A percentile compares a stretch with the other conserved stretches of the same genome.
phyloP scores from a whole-genome alignment of 2,888 invertebrate genomes.

The Eristalis pertinax region DNA sequence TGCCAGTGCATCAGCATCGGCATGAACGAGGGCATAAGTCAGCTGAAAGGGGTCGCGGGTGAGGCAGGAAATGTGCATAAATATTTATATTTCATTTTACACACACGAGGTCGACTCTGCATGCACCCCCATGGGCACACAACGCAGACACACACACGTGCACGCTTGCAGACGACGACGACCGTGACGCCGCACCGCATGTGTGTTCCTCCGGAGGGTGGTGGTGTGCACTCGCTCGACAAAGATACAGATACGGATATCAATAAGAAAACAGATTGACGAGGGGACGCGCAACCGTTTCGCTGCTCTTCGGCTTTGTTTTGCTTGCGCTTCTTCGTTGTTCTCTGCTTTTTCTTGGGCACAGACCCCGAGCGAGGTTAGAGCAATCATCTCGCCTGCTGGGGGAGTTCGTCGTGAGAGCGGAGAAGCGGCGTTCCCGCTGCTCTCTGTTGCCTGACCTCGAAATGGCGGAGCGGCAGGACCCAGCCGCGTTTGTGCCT shows the following conservation, averaged over 20 bases:
- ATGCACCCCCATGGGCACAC: slow-evolving; percentile 1
- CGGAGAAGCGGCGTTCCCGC: neutral
- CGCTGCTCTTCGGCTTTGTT: slow-evolving; percentile 2
- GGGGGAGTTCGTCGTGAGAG: neutral
- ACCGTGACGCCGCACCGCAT: neutral
- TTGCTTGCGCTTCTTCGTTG: too few species aligned
- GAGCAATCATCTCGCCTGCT: slow-evolving; percentile 34
- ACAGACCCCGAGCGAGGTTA: slow-evolving; percentile 33
- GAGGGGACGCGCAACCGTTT: slow-evolving; percentile 6
- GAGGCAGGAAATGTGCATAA: slow-evolving; percentile 49
- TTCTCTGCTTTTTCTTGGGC: slow-evolving; percentile 4
- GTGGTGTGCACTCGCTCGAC: slow-evolving; percentile 1
- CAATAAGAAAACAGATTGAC: slow-evolving; percentile 62
- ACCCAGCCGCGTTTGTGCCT: slow-evolving; percentile 4
- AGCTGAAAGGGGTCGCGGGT: neutral
- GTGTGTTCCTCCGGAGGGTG: slow-evolving; percentile 4
- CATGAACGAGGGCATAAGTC: slow-evolving; percentile 19
- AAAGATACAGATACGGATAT: slow-evolving; percentile 45
- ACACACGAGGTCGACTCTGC: slow-evolving; percentile 38
- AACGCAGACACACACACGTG: slow-evolving; percentile 1
- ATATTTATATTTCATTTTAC: slow-evolving; percentile 68
- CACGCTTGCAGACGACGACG: too few species aligned
- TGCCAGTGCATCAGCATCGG: slow-evolving; percentile 6
- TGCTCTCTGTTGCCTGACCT: slow-evolving; percentile 34
- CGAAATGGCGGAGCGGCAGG: slow-evolving; percentile 25